A percentile compares a stretch with the other conserved stretches of the same genome.
Conservation (phyloP, 1,140 invertebrate species). For the Macrocentrus cingulum region DNA sequence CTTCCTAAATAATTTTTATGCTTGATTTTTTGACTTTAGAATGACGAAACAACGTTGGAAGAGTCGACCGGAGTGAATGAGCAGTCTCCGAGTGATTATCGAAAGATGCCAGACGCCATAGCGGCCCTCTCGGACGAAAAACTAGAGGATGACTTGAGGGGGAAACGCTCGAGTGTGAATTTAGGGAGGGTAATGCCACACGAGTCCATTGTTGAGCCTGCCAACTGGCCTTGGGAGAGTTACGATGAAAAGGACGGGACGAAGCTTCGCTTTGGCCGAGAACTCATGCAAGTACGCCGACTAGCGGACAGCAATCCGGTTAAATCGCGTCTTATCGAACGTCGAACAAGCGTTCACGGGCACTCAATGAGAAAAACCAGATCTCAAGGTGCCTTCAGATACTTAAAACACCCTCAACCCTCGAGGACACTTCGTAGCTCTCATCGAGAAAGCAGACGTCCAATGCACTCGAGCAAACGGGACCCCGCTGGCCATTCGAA, state of each 20-base stretch:
- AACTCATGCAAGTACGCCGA: constrained; percentile 27
- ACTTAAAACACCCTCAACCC: constrained; percentile 4
- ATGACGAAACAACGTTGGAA: no score
- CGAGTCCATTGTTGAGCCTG: constrained; percentile 41
- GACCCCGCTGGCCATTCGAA: not conserved
- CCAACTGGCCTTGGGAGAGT: constrained; percentile 32
- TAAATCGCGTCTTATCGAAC: not conserved
- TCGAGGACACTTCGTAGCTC: not conserved
- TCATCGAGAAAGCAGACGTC: constrained; percentile 1
- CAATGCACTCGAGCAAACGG: not conserved
- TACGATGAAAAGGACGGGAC: constrained; percentile 32
- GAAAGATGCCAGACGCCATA: no score
- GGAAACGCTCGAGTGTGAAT: constrained; percentile 7
- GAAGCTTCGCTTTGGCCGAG: constrained; percentile 34
- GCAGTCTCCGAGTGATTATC: no score
- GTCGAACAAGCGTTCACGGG: not conserved
- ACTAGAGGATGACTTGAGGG: not conserved
- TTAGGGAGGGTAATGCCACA: constrained; percentile 10
- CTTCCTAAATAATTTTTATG: not conserved
- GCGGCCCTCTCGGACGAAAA: not conserved
- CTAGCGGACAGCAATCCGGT: not conserved
- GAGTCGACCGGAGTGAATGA: no score
- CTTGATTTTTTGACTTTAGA: no score
- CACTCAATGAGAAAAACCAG: constrained; percentile 1
- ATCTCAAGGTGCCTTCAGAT: not conserved